Base-by-base conservation (phyloP, 1,140 invertebrate genomes). In the Euwallacea fornicatus region DNA sequence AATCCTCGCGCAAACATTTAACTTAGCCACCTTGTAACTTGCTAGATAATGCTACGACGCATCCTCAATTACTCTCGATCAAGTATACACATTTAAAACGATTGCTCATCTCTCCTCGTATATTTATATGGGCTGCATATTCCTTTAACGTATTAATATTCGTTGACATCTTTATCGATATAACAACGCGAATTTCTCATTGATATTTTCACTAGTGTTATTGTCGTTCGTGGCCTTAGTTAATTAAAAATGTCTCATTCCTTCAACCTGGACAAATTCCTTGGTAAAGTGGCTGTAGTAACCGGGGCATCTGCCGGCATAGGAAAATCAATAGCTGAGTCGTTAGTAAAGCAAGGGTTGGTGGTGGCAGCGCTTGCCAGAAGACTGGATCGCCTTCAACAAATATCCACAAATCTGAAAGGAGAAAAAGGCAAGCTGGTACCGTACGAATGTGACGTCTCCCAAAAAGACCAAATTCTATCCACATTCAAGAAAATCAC, bases 341-440 rank as follows among this genome's bases (percentile, higher is more conserved):
- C 9, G 9, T 41, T 67, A 33, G 66, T 67, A 2, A 67, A 59
- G 16, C 10, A 67, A 8, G 66, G 66, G 2, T 2, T 67, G 54
- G 59, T 67, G 47, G 91, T 93, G 8, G 84, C 92, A 0, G 92
- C 88, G 0, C 81, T 92, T 50, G 90, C 90, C 0, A 83, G 90
- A 56, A 85, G 89, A 68, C 73, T 86, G 7, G 82, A 88, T 1
- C 81, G 83, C 15, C 81, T 93, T 33, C 78, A 86, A 66, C 81
- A 84, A 67, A 46, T 76, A 44, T 72, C 74, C 46, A 73, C 65
- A 7, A 7, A 69, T 66, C 55, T 74, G 10, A 60, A 21, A 4
- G 62, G 76, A 41, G 65, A 77, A 43, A 76, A 75, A 73, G 74
- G 74, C n/a, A 61, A 66, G 56, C 33, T 75, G 7, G 41, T 73